Evolutionary conservation across 2,113 vertebrate species (phyloP).

Genomic region (Panurus biarmicus): DNA sequence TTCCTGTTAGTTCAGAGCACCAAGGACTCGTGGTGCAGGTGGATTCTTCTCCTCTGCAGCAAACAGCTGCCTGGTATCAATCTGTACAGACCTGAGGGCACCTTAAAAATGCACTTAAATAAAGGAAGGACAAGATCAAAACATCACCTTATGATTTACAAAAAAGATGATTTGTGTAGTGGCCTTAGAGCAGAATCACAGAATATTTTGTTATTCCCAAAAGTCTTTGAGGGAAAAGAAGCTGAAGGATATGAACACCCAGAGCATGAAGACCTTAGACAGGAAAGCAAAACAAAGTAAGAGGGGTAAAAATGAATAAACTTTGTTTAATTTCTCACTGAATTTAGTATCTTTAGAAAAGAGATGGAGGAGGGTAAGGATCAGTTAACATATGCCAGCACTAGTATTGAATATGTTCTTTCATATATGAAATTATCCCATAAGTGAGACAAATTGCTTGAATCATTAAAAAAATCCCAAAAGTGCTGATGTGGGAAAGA

Average conservation of each 20-base stretch:
- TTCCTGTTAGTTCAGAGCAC: background rate
- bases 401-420: background rate
- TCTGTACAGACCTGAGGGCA: constrained; percentile 40
- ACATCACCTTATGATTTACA: background rate
- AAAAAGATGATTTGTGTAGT: background rate
- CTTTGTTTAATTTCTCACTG: background rate
- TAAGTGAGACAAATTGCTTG: constrained; percentile 29
- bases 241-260: background rate
- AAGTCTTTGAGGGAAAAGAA: background rate
- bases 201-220: background rate
- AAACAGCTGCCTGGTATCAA: constrained; percentile 24
- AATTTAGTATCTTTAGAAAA: background rate
- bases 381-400: background rate
- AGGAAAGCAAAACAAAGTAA: background rate
- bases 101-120: background rate
- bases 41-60: constrained; percentile 5
- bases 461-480: background rate
- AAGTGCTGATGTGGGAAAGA: constrained; percentile 2
- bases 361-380: background rate
- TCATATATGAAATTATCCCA: background rate
- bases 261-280: background rate
- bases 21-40: background rate
- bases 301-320: background rate
- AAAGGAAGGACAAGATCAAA: background rate
- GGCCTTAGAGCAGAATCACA: background rate